These are phyloP conservation scores for Oophaga sylvatica DNA, from an alignment of 2,797 vertebrate species.

Conservation along the genomic window DNA sequence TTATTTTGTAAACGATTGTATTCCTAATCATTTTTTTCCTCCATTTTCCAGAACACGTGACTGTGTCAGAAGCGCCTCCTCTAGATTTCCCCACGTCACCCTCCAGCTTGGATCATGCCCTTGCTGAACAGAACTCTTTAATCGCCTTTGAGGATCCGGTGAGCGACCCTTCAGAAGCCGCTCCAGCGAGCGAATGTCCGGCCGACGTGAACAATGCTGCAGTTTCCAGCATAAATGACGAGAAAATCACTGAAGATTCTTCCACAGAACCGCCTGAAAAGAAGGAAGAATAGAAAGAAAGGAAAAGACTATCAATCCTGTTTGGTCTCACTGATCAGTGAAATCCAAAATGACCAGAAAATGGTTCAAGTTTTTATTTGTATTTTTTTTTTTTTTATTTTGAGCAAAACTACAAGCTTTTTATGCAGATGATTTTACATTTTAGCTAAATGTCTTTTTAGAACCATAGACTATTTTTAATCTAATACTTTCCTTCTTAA, in stretches of 20 bases:
- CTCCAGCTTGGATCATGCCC: slow-evolving; percentile 18
- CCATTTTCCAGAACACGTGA: slow-evolving; percentile 59
- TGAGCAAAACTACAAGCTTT: slow-evolving; percentile 18
- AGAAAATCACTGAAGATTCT: not conserved
- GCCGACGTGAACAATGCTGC: not conserved
- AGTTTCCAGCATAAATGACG: not conserved
- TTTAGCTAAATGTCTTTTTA: not conserved
- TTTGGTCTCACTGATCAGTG: slow-evolving; percentile 20
- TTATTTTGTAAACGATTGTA: not conserved
- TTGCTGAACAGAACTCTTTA: slow-evolving; percentile 49
- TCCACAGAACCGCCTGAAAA: slow-evolving; percentile 52
- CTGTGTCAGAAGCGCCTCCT: not conserved
- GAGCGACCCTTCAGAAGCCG: slow-evolving; percentile 52
- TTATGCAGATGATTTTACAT: slow-evolving; percentile 41
- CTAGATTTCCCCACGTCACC: slow-evolving; percentile 52
- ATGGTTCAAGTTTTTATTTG: slow-evolving; percentile 31
- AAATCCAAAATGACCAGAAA: not conserved
- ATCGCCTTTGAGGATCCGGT: slow-evolving; percentile 65
- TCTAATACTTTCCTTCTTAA: not conserved
- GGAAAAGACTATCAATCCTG: slow-evolving; percentile 17
- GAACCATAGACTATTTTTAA: not conserved
- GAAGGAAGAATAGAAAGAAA: not conserved
- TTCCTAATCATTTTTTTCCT: not conserved
- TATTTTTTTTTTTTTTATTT: slow-evolving; percentile 60
- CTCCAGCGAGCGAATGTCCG: slow-evolving; percentile 49